Conservation (phyloP, 1,140 invertebrate genomes). For the Stratiolaelaps scimitus region DNA sequence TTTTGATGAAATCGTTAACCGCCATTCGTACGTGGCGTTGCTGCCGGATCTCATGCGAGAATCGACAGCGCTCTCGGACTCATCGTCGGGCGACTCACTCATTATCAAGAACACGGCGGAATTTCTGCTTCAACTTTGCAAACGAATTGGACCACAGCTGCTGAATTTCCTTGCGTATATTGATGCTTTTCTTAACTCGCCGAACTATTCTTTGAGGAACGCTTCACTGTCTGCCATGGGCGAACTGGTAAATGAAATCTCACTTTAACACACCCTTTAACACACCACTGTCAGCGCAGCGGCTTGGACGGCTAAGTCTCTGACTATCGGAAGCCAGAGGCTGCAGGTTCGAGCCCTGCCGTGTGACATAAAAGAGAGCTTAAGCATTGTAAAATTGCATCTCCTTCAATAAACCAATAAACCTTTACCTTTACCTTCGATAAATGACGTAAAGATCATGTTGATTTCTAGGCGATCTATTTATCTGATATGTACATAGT, state of each 20-base stretch:
- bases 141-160: background rate
- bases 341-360: too few relatives aligned
- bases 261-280: too few relatives aligned
- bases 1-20: constrained; percentile 22
- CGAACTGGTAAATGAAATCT: constrained; percentile 9
- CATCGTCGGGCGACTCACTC: background rate
- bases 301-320: too few relatives aligned
- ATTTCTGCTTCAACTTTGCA: background rate
- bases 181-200: constrained; percentile 5
- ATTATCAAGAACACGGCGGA: constrained; percentile 17
- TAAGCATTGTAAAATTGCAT: too few relatives aligned
- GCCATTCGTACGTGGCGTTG: background rate
- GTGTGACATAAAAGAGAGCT: too few relatives aligned
- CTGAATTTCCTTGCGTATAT: constrained; percentile 12
- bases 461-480: too few relatives aligned
- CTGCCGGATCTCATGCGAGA: constrained; percentile 20
- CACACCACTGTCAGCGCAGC: too few relatives aligned
- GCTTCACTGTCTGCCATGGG: constrained; percentile 11
- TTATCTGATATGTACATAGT: too few relatives aligned
- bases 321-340: too few relatives aligned
- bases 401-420: too few relatives aligned
- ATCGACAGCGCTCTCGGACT: constrained; percentile 9
- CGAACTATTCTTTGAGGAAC: constrained; percentile 15
- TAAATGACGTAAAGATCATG: too few relatives aligned
- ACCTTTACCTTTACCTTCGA: too few relatives aligned